phyloP scores from a whole-genome alignment of 30 jellyfish, hydroid and myxozoan genomes.

The Rhopilema esculentum region DNA sequence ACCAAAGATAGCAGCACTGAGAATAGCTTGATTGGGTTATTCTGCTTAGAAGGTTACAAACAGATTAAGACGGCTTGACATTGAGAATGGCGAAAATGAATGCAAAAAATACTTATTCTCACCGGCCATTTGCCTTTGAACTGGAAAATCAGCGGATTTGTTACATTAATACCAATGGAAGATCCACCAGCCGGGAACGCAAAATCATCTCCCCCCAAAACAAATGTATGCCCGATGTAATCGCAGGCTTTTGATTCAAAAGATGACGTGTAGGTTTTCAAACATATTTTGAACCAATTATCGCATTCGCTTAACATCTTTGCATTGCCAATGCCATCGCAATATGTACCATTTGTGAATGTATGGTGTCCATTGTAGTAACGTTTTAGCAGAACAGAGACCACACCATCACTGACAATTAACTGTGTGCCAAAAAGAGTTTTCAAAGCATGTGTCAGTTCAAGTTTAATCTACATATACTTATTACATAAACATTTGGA shows the following conservation, averaged over 20 bases:
- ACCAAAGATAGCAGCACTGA: no score
- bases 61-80: no score
- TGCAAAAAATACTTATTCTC: not conserved
- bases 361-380: conserved; percentile 17
- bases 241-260: conserved; percentile 40
- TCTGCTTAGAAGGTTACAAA: no score
- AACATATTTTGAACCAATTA: conserved; percentile 81
- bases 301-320: conserved; percentile 55
- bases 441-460: no score
- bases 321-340: conserved; percentile 31
- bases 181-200: conserved; percentile 56
- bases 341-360: conserved; percentile 18
- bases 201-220: conserved; percentile 72
- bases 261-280: conserved; percentile 47
- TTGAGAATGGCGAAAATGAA: not conserved
- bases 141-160: conserved; percentile 60
- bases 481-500: no score
- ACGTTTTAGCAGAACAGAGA: conserved; percentile 25
- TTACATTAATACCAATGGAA: conserved; percentile 43
- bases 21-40: no score
- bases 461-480: no score
- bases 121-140: conserved; percentile 70
- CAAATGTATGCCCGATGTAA: conserved; percentile 41
- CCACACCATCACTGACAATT: conserved; percentile 19
- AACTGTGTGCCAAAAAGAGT: conserved; percentile 4